These are phyloP conservation scores for Periphyllus acericola DNA, from an alignment of 2,888 invertebrate species.

Conservation along the genomic window DNA sequence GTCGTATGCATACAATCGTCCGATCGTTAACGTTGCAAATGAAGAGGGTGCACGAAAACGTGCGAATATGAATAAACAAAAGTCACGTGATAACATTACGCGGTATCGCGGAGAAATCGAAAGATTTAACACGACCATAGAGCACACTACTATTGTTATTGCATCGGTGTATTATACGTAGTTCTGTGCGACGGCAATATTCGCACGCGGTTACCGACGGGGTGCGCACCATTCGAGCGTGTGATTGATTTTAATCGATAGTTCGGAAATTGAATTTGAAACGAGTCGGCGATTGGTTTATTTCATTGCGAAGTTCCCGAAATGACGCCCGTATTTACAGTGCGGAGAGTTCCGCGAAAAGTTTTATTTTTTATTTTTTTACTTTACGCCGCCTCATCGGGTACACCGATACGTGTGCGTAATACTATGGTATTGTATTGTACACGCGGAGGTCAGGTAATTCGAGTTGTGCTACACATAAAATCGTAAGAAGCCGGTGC, in stretches of 20 bases:
- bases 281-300: background rate
- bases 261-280: slow-evolving; percentile 32
- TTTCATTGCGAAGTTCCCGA: background rate
- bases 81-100: no score
- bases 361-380: no score
- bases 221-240: background rate
- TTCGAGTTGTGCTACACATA: no score
- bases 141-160: background rate
- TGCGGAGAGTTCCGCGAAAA: background rate
- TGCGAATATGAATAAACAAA: no score
- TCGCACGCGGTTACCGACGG: no score
- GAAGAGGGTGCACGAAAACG: no score
- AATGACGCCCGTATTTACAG: background rate
- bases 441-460: no score
- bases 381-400: slow-evolving; percentile 7
- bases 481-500: no score
- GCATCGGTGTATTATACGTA: background rate
- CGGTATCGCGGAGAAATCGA: no score
- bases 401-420: no score
- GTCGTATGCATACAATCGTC: background rate
- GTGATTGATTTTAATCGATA: slow-evolving; percentile 22
- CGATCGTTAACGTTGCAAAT: background rate
- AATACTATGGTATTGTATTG: no score
- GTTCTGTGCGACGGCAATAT: background rate
- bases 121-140: no score